Base-by-base conservation (phyloP, 2,113 vertebrate species). In the Tachysurus fulvidraco region DNA sequence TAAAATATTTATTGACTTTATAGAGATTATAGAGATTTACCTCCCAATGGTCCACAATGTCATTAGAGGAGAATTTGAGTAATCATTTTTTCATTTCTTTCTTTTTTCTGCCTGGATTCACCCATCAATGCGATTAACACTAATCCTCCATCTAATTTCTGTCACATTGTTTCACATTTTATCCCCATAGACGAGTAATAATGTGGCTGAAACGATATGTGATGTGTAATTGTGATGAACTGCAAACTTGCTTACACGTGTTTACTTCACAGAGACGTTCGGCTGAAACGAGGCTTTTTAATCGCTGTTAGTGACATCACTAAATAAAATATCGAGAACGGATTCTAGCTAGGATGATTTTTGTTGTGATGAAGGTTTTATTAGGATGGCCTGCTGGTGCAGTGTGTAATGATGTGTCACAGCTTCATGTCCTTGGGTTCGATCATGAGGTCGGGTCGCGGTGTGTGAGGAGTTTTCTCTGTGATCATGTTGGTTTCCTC, bases 101-200 rank as follows among this genome's bases (percentile, higher is more conserved):
- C 36, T 87, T 74, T 55, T 86, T 77, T 50, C 77, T 36, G 0
- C 30, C 86, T 65, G n/a, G 65, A 77, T 90, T 81, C 67, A 85
- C 28, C 69, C 17, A 23, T 90, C 85, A 84, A 77, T 86, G 28
- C 3, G 67, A 87, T 88, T 91, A 91, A 30, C 41, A 57, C n/a
- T 65, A 82, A 89, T 86, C 81, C 85, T 28, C 54, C 41, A 30
- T 85, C 59, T 86, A 84, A 90, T 90, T 90, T 83, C 23, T 85
- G 62, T 59, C 74, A 11, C 64, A 57, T 83, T 88, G 82, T 88
- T 88, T 88, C 59, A 8, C 46, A 9, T 28, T 77, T 77, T 77
- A 44, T 83, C 83, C 78, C 71, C 57, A 74, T 62, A 87, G 78
- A 85, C 55, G 57, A 88, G 41, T 80, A 67, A 64, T 87, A 85